Evolutionary conservation across 2,797 vertebrate species (phyloP).

Genomic region (Eulemur rubriventer): DNA sequence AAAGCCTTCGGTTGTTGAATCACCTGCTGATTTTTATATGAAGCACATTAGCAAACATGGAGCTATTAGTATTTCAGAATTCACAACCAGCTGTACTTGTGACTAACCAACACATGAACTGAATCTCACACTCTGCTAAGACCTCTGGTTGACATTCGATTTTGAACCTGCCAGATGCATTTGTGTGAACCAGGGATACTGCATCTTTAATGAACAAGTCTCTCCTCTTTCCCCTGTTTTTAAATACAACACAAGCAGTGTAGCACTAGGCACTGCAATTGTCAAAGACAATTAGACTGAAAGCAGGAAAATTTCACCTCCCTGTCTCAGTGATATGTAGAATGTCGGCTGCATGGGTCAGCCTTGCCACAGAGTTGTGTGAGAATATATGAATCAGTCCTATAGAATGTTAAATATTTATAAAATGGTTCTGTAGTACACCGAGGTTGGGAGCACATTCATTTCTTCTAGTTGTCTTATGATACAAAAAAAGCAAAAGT

Average conservation of each 20-base stretch:
- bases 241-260: conserved; percentile 90
- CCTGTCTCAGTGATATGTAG: conserved; percentile 90
- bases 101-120: conserved; percentile 87
- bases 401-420: conserved; percentile 92
- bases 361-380: conserved; percentile 88
- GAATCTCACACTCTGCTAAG: conserved; percentile 86
- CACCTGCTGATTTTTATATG: conserved; percentile 81
- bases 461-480: conserved; percentile 88
- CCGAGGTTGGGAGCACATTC: conserved; percentile 92
- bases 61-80: conserved; percentile 84
- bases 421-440: conserved; percentile 90
- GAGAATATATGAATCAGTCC: conserved; percentile 89
- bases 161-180: conserved; percentile 90
- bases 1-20: conserved; percentile 79
- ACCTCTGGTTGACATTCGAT: conserved; percentile 90
- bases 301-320: conserved; percentile 89
- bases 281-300: conserved; percentile 91
- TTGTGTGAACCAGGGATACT: conserved; percentile 89
- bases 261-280: conserved; percentile 88
- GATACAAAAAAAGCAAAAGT: conserved; percentile 86
- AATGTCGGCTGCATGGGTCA: conserved; percentile 89
- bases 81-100: conserved; percentile 85
- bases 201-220: conserved; percentile 91
- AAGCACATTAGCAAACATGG: conserved; percentile 85
- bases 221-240: conserved; percentile 89